phyloP scores from a whole-genome alignment of 1,140 invertebrate genomes.

The Nephila pilipes region DNA sequence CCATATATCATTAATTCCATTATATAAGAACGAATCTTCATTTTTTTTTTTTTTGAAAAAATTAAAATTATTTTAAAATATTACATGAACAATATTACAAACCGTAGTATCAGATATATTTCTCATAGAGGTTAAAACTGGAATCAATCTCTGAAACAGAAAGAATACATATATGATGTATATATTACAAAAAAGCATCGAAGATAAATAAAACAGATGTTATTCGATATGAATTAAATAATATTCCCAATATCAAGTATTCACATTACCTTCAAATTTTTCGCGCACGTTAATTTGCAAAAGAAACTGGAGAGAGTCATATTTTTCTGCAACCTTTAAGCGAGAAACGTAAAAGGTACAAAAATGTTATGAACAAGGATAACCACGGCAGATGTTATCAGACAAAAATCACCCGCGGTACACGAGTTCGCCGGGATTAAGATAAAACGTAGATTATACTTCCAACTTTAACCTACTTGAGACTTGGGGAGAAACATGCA shows the following conservation, averaged over 20 bases:
- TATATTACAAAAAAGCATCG: neutral
- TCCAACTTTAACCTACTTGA: neutral
- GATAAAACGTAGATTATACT: constrained; percentile 45
- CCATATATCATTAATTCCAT: no score
- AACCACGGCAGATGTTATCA: constrained; percentile 75
- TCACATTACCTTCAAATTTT: constrained; percentile 40
- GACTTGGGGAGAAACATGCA: neutral
- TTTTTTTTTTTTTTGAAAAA: no score
- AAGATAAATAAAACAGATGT: neutral
- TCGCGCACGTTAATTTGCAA: constrained; percentile 16
- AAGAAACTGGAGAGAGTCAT: constrained; percentile 47
- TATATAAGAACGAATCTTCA: no score
- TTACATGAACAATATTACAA: neutral
- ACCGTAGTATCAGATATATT: constrained; percentile 27
- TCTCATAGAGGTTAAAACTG: constrained; percentile 46
- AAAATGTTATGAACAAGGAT: neutral
- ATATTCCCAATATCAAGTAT: neutral
- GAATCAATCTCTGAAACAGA: constrained; percentile 45
- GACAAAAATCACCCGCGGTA: constrained; percentile 35
- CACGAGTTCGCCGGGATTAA: constrained; percentile 61
- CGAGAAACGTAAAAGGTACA: neutral
- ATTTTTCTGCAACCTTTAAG: neutral
- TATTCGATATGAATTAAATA: neutral
- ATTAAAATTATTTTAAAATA: no score
- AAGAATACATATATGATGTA: neutral